Evolutionary conservation across 2,888 invertebrate species (phyloP).

Genomic region (Tipula unca): DNA sequence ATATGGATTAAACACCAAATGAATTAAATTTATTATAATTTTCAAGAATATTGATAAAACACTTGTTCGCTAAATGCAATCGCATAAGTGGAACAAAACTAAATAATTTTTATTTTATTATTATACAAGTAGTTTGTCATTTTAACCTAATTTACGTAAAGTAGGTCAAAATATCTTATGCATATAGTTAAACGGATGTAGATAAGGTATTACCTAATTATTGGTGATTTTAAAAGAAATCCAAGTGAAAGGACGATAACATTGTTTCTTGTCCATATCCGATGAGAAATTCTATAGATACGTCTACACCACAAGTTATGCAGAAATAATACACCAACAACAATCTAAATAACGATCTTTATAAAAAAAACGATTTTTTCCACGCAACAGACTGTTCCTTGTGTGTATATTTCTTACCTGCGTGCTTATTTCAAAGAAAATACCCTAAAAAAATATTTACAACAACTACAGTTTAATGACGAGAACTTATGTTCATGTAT

Average conservation of each 20-base stretch:
- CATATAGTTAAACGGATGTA: not conserved
- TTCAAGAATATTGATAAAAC: conserved; percentile 1
- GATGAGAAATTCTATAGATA: not conserved
- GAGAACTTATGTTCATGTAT: not conserved
- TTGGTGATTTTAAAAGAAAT: not conserved
- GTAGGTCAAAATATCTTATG: not conserved
- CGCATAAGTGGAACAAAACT: not conserved
- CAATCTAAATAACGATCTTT: not conserved
- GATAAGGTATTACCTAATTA: not conserved
- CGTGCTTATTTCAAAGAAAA: not conserved
- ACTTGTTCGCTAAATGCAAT: not conserved
- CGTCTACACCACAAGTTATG: not conserved
- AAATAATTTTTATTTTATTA: not conserved
- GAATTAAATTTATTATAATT: not conserved
- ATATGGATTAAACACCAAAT: not conserved
- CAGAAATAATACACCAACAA: not conserved
- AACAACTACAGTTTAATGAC: not conserved
- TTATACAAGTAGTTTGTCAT: not conserved
- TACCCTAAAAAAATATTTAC: not conserved
- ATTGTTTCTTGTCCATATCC: no score
- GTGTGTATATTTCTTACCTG: not conserved
- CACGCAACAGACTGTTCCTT: not conserved
- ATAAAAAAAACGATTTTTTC: not conserved
- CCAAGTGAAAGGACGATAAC: not conserved
- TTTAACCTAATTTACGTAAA: not conserved